Evolutionary conservation across 2,113 vertebrate species (phyloP).

Genomic region (Camarhynchus parvulus): DNA sequence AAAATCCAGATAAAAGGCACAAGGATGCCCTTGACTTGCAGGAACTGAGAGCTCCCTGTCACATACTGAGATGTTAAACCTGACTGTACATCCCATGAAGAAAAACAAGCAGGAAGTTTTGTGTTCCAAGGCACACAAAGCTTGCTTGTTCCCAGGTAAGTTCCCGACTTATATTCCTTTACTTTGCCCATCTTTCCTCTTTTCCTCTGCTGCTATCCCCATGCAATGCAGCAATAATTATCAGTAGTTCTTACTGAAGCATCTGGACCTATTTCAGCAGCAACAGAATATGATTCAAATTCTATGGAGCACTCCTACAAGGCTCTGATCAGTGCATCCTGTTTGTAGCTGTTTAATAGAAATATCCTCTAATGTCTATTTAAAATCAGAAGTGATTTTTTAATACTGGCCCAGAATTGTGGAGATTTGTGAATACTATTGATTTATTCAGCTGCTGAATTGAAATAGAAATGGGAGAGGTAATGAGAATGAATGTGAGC

Average conservation of each 20-base stretch:
- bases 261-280: neutral
- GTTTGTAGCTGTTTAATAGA: neutral
- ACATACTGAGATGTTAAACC: neutral
- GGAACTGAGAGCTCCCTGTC: neutral
- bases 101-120: neutral
- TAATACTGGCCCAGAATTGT: neutral
- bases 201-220: neutral
- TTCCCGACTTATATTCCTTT: neutral
- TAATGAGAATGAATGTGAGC: slow-evolving; percentile 19
- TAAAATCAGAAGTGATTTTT: slow-evolving; percentile 9
- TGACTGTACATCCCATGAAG: neutral
- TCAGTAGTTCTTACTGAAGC: neutral
- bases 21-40: neutral
- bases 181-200: neutral
- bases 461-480: slow-evolving; percentile 10
- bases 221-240: neutral
- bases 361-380: neutral
- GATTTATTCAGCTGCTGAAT: neutral
- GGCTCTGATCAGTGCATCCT: neutral
- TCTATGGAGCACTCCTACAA: neutral
- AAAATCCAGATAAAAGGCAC: neutral
- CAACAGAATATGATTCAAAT: neutral
- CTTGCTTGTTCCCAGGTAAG: neutral
- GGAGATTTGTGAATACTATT: neutral
- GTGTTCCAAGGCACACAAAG: neutral